Evolutionary conservation across 2,797 vertebrate species (phyloP).

Genomic region (Pampus argenteus): DNA sequence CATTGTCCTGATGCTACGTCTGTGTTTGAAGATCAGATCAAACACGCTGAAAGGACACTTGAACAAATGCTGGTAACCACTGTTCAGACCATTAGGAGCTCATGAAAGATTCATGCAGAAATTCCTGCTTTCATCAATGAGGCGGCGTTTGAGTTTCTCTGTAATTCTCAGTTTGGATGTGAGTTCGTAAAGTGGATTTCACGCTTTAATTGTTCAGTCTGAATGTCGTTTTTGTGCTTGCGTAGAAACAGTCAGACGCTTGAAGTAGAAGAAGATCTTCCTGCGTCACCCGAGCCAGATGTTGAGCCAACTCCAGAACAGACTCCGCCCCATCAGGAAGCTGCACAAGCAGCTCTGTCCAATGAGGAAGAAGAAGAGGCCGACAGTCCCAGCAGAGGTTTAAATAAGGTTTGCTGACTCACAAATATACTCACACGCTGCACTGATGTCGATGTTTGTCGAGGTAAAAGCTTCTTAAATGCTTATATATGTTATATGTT

Average conservation of each 20-base stretch:
- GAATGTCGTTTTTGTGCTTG: neutral
- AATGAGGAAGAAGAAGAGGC: neutral
- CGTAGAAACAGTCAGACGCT: conserved; percentile 70
- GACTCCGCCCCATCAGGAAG: neutral
- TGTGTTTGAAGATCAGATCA: conserved; percentile 58
- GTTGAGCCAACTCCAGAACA: conserved; percentile 2
- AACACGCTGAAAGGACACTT: conserved; percentile 30
- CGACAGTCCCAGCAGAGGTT: neutral
- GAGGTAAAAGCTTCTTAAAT: too few species aligned
- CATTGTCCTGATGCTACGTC: neutral
- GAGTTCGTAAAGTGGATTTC: neutral
- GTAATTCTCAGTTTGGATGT: neutral
- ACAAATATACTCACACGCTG: too few species aligned
- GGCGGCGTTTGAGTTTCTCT: neutral
- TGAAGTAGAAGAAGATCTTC: conserved; percentile 45
- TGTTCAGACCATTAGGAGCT: neutral
- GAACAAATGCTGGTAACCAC: neutral
- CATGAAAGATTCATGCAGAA: conserved; percentile 1
- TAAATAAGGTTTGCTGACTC: conserved; percentile 28
- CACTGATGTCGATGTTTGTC: neutral
- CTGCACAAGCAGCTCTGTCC: neutral
- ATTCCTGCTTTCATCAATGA: neutral
- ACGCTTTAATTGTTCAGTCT: neutral
- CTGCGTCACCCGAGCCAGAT: conserved; percentile 1
- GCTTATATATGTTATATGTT: too few species aligned